Evolutionary conservation across 2,113 vertebrate genomes (phyloP), one percentile per base, ranked within the genome.

Genomic region (Prionailurus viverrinus): DNA sequence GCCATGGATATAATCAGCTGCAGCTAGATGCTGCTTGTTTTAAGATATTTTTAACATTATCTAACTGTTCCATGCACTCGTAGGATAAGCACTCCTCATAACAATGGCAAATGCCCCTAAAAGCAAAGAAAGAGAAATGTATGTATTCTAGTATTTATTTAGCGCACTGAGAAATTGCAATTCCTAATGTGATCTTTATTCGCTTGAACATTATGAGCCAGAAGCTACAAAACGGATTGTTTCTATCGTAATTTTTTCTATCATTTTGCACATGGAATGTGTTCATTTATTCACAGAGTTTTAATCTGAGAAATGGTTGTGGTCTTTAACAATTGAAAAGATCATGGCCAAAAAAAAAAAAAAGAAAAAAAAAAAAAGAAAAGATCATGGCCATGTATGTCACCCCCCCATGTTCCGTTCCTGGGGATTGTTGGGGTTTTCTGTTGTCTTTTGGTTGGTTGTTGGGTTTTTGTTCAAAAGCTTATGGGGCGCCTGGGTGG

Each of bases 201-300:
- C 63, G 41, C 27, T 31, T 63, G 63, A 65, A 89, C 27, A 45
- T 69, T 29, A 51, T 33, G n/a, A 76, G 51, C 29, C 23, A 74
- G 33, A 86, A 83, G 36, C 48, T 61, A 66, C 3, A 25, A 48
- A 65, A 18, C 3, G 5, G 39, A 41, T 45, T 41, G 53, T 79
- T 95, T 82, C 92, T 45, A 36, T 55, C 23, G 48, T 89, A 83
- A 27, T 95, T 92, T 65, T 74, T 83, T 51, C 27, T 81, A 81
- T 33, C 55, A 27, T 69, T 81, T 53, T 76, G 41, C 53, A 76
- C 33, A 36, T 58, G 55, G 13, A 45, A 61, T 33, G 69, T 68
- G 63, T 69, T 36, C 23, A 78, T 89, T 84, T 80, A 55, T 94
- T 66, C 41, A 31, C 36, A 68, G 33, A 91, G 23, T 84, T 92